Percentiles rank a stretch among this genome's conserved stretches.
phyloP scores from a whole-genome alignment of 2,888 invertebrate genomes.

The Dynastes hyllus region DNA sequence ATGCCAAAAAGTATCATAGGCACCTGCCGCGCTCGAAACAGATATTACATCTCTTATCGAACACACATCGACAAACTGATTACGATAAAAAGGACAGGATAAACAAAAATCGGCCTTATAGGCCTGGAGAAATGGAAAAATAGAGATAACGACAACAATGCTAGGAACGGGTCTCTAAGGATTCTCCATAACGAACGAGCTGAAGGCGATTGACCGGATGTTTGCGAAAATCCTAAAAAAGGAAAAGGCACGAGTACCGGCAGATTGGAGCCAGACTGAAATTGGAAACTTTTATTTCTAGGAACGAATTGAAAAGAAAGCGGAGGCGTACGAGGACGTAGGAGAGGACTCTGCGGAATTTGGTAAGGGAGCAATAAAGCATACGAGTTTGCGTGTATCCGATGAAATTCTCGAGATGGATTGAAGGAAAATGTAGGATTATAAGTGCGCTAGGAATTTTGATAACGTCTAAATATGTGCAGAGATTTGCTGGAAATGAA shows the following conservation, averaged over 20 bases:
- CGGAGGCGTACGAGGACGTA: too few relatives aligned
- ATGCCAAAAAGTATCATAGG: not conserved
- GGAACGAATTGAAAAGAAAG: not conserved
- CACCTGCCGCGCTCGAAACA: not conserved
- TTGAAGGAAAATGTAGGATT: too few relatives aligned
- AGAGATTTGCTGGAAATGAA: too few relatives aligned
- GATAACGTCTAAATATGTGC: too few relatives aligned
- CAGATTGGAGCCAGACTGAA: slow-evolving; percentile 1
- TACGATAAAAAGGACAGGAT: not conserved
- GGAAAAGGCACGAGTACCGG: not conserved
- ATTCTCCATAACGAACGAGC: not conserved
- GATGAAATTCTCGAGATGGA: too few relatives aligned
- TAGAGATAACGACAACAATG: not conserved
- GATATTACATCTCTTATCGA: not conserved
- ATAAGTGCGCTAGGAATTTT: too few relatives aligned
- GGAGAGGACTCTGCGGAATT: too few relatives aligned
- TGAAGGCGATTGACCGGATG: not conserved
- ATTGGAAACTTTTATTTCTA: slow-evolving; percentile 5
- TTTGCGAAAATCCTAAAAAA: not conserved
- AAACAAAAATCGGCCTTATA: not conserved
- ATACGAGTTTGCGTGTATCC: too few relatives aligned
- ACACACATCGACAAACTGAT: not conserved
- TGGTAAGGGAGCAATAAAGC: too few relatives aligned
- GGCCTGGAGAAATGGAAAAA: not conserved
- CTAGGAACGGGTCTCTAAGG: too few relatives aligned